Percentiles rank a stretch among this genome's conserved stretches.
These are phyloP conservation scores for Dryocosmus kuriphilus DNA, from an alignment of 2,888 invertebrate genomes.

Conservation along the genomic window DNA sequence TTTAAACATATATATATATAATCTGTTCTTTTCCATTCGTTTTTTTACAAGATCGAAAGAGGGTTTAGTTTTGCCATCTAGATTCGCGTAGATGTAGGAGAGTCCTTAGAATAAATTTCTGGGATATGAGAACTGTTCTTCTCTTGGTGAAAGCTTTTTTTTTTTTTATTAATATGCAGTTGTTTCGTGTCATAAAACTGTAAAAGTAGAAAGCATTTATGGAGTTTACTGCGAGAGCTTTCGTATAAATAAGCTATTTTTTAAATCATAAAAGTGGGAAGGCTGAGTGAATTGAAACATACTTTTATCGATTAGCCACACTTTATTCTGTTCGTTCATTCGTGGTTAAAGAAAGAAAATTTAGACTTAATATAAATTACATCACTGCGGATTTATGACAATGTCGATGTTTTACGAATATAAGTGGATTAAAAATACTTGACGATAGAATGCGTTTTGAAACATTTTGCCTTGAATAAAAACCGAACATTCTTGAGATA, in stretches of 20 bases:
- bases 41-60: background rate
- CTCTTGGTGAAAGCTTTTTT: background rate
- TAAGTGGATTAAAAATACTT: conserved; percentile 21
- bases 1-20: background rate
- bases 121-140: background rate
- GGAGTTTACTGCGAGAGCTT: background rate
- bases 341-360: background rate
- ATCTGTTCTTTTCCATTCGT: background rate
- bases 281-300: conserved; percentile 5
- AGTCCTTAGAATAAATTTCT: background rate
- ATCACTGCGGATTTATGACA: background rate
- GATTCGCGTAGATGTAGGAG: background rate
- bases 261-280: background rate
- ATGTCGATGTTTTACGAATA: conserved; percentile 10
- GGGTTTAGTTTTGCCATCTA: background rate
- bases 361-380: background rate
- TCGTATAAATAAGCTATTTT: conserved; percentile 8
- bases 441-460: conserved; percentile 15
- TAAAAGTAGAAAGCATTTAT: background rate
- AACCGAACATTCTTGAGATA: background rate
- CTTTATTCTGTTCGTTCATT: background rate
- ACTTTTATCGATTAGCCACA: background rate
- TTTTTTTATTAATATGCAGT: background rate
- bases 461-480: conserved; percentile 31
- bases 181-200: background rate